A percentile compares a stretch with the other conserved stretches of the same genome.
Evolutionary conservation across 2,113 vertebrate genomes (phyloP).

Genomic region (Strix aluco): DNA sequence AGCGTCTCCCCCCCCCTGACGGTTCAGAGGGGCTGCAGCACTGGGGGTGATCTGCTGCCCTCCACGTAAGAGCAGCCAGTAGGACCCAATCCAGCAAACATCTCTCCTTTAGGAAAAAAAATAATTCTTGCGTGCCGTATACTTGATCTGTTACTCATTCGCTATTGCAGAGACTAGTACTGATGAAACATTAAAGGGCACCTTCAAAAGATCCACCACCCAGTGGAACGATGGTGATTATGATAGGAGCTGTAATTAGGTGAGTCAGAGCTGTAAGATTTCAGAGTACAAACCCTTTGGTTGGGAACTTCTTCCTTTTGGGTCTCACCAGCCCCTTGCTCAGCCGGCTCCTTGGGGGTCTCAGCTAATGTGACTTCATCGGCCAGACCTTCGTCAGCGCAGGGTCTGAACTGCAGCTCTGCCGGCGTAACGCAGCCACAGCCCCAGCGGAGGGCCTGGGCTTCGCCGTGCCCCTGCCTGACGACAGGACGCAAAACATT

Average conservation of each 20-base stretch:
- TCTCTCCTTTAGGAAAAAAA: neutral
- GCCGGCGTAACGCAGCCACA: accelerated
- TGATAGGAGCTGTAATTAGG: slow-evolving; percentile 12
- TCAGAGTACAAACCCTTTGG: neutral
- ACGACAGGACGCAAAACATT: neutral
- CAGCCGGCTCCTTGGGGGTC: neutral
- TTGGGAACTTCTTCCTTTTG: neutral
- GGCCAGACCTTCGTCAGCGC: neutral
- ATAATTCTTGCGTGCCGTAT: neutral
- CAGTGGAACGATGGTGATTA: neutral
- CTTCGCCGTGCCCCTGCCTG: neutral
- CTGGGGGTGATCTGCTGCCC: neutral
- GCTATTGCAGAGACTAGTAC: neutral
- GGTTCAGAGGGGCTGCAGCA: neutral
- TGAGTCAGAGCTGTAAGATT: slow-evolving; percentile 6
- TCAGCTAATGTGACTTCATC: neutral
- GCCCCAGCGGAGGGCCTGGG: accelerated
- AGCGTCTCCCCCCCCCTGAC: neutral
- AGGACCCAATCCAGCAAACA: neutral
- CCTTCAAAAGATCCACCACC: slow-evolving; percentile 28
- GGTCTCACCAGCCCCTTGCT: neutral
- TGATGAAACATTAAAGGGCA: slow-evolving; percentile 32
- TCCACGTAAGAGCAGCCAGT: accelerated
- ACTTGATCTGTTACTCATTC: neutral
- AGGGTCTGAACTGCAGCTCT: neutral